These are phyloP conservation scores for Micromussa lordhowensis DNA, from an alignment of 92 coral and sea anemone genomes.

Conservation along the genomic window DNA sequence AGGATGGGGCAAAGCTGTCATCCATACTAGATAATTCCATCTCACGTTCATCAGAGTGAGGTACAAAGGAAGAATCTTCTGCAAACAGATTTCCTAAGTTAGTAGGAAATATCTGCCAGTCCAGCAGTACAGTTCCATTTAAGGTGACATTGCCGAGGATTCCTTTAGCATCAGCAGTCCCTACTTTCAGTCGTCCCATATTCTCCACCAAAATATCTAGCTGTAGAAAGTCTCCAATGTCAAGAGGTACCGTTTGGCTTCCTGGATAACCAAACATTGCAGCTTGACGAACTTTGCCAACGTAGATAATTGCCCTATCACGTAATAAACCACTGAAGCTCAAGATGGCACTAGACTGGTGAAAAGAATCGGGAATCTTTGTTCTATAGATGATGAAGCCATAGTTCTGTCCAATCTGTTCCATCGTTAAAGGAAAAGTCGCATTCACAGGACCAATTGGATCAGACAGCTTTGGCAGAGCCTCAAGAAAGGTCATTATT, in stretches of 20 bases:
- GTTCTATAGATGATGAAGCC: constrained; percentile 90
- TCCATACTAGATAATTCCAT: constrained; percentile 15
- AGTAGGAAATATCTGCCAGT: constrained; percentile 90
- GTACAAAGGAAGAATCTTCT: background rate
- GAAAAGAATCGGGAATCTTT: constrained; percentile 67
- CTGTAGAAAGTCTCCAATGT: constrained; percentile 71
- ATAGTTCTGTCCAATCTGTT: constrained; percentile 88
- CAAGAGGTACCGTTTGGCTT: constrained; percentile 52
- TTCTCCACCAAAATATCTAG: constrained; percentile 95
- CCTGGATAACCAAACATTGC: constrained; percentile 67
- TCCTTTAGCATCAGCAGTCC: constrained; percentile 85
- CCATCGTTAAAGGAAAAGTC: constrained; percentile 82
- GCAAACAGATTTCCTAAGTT: constrained; percentile 69
- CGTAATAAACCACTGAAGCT: constrained; percentile 72
- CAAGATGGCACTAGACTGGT: constrained; percentile 62
- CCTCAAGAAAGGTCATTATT: constrained; percentile 64
- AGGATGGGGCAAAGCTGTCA: constrained; percentile 76
- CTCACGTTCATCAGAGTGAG: background rate
- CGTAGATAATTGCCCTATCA: constrained; percentile 89
- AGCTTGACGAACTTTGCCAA: constrained; percentile 77
- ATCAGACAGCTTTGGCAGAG: constrained; percentile 52
- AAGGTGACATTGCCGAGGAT: constrained; percentile 89
- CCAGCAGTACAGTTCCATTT: constrained; percentile 55
- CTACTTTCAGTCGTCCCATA: constrained; percentile 67
- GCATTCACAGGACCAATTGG: constrained; percentile 72